phyloP scores from a whole-genome alignment of 2,888 invertebrate genomes.

The Cataglyphis altisquamis region DNA sequence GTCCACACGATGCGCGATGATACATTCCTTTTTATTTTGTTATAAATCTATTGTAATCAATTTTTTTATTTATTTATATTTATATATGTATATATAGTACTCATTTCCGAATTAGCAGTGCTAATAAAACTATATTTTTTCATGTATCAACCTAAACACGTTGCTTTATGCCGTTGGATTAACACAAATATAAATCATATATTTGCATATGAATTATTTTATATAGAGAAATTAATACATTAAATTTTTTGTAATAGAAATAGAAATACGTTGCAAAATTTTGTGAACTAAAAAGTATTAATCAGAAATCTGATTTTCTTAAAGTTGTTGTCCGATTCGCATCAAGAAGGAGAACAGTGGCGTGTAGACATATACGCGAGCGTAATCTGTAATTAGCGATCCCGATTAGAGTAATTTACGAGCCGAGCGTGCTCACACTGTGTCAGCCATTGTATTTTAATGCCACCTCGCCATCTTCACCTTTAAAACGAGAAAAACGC shows the following conservation, averaged over 20 bases:
- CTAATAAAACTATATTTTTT: conserved; percentile 65
- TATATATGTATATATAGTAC: conserved; percentile 46
- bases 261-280: not conserved
- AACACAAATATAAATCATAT: not conserved
- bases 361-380: conserved; percentile 81
- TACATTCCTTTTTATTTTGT: conserved; percentile 75
- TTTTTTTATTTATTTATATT: conserved; percentile 82
- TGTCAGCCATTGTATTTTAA: conserved; percentile 86
- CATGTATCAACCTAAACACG: conserved; percentile 74
- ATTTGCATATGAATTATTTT: not conserved
- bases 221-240: not conserved
- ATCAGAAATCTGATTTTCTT: not conserved
- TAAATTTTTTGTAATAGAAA: not conserved
- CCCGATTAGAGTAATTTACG: conserved; percentile 86
- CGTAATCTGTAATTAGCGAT: conserved; percentile 86
- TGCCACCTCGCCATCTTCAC: conserved; percentile 73
- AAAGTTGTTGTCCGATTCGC: conserved; percentile 68
- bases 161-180: conserved; percentile 74
- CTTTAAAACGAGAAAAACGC: conserved; percentile 62
- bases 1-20: conserved; percentile 16
- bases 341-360: conserved; percentile 82
- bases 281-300: not conserved
- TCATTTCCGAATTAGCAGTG: conserved; percentile 80
- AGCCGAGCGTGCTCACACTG: conserved; percentile 82
- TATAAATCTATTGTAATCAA: conserved; percentile 86